Percentiles rank a stretch among this genome's conserved stretches.
phyloP scores from a whole-genome alignment of 2,888 invertebrate genomes.

The Metallyticus violacea region DNA sequence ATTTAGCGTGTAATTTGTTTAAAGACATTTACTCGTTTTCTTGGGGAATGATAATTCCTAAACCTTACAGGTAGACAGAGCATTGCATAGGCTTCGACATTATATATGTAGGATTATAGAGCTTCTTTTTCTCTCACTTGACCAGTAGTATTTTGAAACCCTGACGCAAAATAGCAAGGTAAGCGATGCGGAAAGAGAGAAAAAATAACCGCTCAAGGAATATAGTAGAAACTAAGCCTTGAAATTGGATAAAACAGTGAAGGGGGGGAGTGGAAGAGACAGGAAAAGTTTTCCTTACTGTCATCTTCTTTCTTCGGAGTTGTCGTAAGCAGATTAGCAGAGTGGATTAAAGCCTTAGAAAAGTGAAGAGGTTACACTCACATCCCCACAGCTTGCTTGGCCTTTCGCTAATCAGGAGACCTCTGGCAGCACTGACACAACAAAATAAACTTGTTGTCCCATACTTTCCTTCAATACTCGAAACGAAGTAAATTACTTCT shows the following conservation, averaged over 20 bases:
- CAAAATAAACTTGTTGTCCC: background rate
- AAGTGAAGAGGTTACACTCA: conserved; percentile 21
- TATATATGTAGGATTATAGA: background rate
- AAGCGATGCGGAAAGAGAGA: background rate
- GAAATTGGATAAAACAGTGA: conserved; percentile 26
- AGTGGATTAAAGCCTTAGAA: conserved; percentile 31
- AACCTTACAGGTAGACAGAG: background rate
- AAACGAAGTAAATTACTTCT: too few relatives aligned
- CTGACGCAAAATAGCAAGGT: background rate
- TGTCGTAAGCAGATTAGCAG: conserved; percentile 20
- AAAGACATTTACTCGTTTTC: background rate
- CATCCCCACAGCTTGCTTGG: too few relatives aligned
- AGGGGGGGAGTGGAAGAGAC: background rate
- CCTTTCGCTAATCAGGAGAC: background rate
- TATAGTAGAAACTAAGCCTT: conserved; percentile 20
- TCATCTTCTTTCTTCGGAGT: conserved; percentile 18
- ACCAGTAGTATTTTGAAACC: background rate
- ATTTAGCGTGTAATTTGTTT: background rate
- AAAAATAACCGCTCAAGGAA: background rate
- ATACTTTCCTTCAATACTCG: too few relatives aligned
- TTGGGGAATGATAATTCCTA: background rate
- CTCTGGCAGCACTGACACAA: background rate
- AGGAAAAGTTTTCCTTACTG: background rate
- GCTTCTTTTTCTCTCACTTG: background rate
- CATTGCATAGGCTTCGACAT: background rate